Percentiles rank a stretch among this genome's conserved stretches.
Evolutionary conservation across 2,113 vertebrate genomes (phyloP).

Genomic region (Hyaena hyaena): DNA sequence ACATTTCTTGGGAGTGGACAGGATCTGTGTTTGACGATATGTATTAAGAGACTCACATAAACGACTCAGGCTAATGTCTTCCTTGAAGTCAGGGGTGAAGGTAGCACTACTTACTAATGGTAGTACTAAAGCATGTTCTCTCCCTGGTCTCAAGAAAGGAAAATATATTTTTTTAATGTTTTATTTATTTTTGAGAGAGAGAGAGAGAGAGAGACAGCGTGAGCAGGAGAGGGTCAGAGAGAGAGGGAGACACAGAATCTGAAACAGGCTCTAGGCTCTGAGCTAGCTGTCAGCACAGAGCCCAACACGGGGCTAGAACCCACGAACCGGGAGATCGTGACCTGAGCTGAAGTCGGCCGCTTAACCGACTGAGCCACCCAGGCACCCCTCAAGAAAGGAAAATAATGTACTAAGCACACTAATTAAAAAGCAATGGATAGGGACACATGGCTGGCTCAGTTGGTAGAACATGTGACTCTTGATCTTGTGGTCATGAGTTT

Average conservation of each 20-base stretch:
- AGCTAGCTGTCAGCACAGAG: too few species aligned
- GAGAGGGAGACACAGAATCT: too few species aligned
- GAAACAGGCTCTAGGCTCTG: too few species aligned
- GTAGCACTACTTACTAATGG: neutral
- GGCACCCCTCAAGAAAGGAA: neutral
- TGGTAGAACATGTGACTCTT: neutral
- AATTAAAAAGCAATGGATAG: neutral
- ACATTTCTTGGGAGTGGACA: neutral
- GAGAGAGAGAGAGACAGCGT: too few species aligned
- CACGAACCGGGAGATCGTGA: too few species aligned
- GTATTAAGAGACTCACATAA: neutral
- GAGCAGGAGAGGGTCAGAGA: too few species aligned
- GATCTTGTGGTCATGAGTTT: neutral
- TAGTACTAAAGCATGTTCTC: accelerated
- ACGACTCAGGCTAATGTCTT: neutral
- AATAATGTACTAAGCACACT: neutral
- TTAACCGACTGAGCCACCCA: too few species aligned
- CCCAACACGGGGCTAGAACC: too few species aligned
- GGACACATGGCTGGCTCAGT: neutral
- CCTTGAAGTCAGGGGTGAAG: neutral
- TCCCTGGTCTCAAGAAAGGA: neutral
- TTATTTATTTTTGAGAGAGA: too few species aligned
- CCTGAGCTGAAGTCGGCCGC: too few species aligned
- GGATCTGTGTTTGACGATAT: neutral
- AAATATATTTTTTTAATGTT: too few species aligned